Conservation (phyloP, 2,797 vertebrate genomes). For the Rhodeus uyekii region DNA sequence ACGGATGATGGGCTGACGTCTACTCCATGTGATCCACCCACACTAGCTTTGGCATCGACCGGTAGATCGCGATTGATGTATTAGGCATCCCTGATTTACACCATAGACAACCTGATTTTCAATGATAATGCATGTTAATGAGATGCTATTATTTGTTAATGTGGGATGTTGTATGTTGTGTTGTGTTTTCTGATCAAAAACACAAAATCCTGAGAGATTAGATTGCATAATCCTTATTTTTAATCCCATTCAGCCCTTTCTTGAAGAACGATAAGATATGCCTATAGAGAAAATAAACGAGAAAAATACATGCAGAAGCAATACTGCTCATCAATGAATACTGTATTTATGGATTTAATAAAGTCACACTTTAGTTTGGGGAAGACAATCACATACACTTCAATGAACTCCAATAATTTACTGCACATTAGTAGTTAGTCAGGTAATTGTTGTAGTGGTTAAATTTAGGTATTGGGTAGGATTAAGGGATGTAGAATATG, state of each 20-base stretch:
- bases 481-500: neutral
- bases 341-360: neutral
- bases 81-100: too few relatives aligned
- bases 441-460: too few relatives aligned
- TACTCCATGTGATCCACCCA: too few relatives aligned
- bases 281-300: neutral
- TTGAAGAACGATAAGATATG: neutral
- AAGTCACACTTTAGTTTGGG: neutral
- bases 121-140: neutral
- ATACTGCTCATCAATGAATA: neutral
- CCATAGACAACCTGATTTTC: neutral
- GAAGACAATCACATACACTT: neutral
- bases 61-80: too few relatives aligned
- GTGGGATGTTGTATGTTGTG: neutral
- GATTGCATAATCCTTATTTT: neutral
- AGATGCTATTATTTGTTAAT: neutral
- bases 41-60: too few relatives aligned
- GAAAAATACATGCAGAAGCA: neutral
- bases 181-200: constrained; percentile 1
- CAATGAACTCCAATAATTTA: neutral
- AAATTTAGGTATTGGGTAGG: neutral
- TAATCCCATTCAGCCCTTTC: neutral
- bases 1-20: too few relatives aligned
- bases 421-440: neutral
- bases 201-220: neutral